Evolutionary conservation across 1,140 invertebrate species (phyloP).

Genomic region (Cardiocondyla obscurior): DNA sequence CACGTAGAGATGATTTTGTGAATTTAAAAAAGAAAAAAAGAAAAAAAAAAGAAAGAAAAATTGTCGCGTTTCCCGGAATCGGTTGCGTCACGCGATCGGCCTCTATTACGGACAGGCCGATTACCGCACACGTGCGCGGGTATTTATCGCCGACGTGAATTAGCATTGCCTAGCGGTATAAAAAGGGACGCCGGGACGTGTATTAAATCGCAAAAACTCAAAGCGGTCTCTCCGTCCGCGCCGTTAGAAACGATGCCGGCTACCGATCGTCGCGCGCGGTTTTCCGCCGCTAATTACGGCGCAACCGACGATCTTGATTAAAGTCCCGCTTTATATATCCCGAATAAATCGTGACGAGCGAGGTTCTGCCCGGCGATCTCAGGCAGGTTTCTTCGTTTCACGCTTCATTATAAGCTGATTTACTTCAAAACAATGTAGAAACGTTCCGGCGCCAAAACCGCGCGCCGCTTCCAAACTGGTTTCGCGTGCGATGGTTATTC

Average conservation of each 20-base stretch:
- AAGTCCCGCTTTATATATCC: neutral
- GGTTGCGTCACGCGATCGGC: constrained; percentile 54
- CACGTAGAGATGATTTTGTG: neutral
- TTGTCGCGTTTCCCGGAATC: constrained; percentile 52
- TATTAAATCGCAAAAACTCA: constrained; percentile 20
- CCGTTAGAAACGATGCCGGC: neutral
- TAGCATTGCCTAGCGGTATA: constrained; percentile 44
- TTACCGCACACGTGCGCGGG: constrained; percentile 60
- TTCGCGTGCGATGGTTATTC: neutral
- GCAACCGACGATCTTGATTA: constrained; percentile 14
- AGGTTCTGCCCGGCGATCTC: neutral
- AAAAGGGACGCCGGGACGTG: constrained; percentile 16
- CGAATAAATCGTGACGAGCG: constrained; percentile 18
- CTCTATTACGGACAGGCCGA: constrained; percentile 64
- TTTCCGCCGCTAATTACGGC: constrained; percentile 30
- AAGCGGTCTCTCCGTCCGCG: neutral
- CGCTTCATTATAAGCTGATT: constrained; percentile 21
- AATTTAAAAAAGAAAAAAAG: neutral
- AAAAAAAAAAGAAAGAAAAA: neutral
- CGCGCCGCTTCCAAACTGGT: neutral
- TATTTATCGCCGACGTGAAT: constrained; percentile 62
- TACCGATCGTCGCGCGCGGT: neutral
- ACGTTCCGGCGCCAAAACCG: neutral
- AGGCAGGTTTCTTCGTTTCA: neutral
- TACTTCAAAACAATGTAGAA: neutral